phyloP scores from a whole-genome alignment of 2,888 invertebrate species.

The Drosophila nr. perissopoda region DNA sequence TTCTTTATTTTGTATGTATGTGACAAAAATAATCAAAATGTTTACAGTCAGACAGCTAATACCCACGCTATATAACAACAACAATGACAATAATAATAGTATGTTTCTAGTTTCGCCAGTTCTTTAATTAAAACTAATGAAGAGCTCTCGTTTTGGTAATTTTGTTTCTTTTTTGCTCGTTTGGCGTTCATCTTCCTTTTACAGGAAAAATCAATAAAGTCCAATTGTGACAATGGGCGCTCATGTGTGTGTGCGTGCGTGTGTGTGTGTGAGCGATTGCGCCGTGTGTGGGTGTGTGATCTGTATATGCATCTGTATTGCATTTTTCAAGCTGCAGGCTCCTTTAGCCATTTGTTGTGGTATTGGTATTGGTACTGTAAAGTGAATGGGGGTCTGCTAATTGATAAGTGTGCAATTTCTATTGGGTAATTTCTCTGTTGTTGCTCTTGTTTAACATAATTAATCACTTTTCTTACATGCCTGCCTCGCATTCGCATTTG shows the following conservation, averaged over 20 bases:
- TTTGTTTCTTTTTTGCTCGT: constrained; percentile 23
- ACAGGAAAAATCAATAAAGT: constrained; percentile 79
- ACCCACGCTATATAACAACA: constrained; percentile 15
- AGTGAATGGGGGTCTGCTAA: constrained; percentile 52
- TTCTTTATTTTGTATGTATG: constrained; percentile 58
- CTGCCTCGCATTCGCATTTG: constrained; percentile 37
- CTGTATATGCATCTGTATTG: constrained; percentile 40
- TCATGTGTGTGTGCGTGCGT: constrained; percentile 26
- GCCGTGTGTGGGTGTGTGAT: constrained; percentile 40
- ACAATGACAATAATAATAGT: not conserved
- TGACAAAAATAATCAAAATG: constrained; percentile 59
- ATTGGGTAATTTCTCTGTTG: constrained; percentile 42
- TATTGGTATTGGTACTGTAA: constrained; percentile 13
- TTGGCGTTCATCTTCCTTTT: constrained; percentile 59
- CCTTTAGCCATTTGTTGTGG: constrained; percentile 61
- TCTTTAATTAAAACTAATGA: constrained; percentile 36
- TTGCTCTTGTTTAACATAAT: constrained; percentile 58
- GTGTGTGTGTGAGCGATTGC: constrained; percentile 49
- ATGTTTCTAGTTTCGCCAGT: constrained; percentile 8
- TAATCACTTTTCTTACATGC: constrained; percentile 56
- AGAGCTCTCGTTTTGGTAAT: constrained; percentile 22
- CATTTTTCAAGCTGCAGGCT: constrained; percentile 34
- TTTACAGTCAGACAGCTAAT: constrained; percentile 28
- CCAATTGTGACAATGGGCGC: constrained; percentile 66
- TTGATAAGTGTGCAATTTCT: constrained; percentile 41